phyloP scores from a whole-genome alignment of 2,113 vertebrate genomes.

The Ursus arctos region DNA sequence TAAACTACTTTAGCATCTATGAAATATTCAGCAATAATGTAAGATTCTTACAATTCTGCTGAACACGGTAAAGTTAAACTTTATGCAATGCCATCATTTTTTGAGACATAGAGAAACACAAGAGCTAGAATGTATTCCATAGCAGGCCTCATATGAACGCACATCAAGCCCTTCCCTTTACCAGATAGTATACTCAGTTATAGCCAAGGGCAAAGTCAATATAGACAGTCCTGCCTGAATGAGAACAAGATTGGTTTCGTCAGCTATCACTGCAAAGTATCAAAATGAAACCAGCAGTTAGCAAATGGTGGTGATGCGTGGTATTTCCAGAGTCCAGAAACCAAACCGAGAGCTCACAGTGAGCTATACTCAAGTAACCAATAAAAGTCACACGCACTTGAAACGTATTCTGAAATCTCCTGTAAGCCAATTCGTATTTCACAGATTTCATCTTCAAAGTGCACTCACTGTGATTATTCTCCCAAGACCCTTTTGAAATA shows the following conservation, averaged over 20 bases:
- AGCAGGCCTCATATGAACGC: background rate
- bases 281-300: conserved; percentile 1
- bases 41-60: background rate
- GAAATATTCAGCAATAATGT: background rate
- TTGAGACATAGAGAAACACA: background rate
- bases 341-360: background rate
- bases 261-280: background rate
- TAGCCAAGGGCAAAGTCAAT: background rate
- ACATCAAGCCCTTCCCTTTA: background rate
- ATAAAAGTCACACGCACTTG: background rate
- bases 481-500: background rate
- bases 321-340: background rate
- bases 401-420: conserved; percentile 28
- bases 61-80: background rate
- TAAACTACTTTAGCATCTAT: background rate
- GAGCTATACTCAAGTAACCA: background rate
- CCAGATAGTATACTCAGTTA: background rate
- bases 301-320: background rate
- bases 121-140: background rate
- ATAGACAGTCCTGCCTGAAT: background rate
- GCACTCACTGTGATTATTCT: background rate
- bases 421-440: conserved; percentile 27
- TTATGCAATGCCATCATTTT: background rate
- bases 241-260: background rate
- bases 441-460: conserved; percentile 27